phyloP scores from a whole-genome alignment of 2,888 invertebrate genomes.

The Eutolmus rufibarbis region DNA sequence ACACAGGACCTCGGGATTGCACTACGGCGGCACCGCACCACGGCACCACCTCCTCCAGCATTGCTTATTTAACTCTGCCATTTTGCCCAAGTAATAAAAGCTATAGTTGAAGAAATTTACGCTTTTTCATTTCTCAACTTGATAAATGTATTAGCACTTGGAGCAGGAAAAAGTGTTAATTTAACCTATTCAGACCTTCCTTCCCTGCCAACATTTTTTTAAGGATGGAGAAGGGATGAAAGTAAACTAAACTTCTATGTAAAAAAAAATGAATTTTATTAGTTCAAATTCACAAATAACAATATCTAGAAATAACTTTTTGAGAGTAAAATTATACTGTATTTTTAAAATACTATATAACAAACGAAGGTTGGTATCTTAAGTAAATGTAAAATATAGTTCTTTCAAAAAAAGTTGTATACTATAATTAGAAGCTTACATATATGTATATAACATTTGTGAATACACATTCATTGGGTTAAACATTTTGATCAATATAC shows the following conservation, averaged over 20 bases:
- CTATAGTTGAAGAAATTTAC: background rate
- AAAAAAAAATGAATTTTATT: too few species aligned
- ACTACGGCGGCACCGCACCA: background rate
- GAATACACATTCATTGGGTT: too few species aligned
- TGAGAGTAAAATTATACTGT: too few species aligned
- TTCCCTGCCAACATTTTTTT: background rate
- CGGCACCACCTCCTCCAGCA: background rate
- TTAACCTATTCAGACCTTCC: background rate
- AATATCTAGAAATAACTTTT: too few species aligned
- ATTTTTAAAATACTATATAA: too few species aligned
- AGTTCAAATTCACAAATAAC: too few species aligned
- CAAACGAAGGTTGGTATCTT: too few species aligned
- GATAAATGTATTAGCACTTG: background rate
- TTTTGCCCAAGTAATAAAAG: background rate
- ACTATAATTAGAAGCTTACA: too few species aligned
- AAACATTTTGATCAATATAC: too few species aligned
- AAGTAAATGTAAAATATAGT: too few species aligned
- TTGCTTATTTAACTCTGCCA: background rate
- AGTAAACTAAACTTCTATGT: background rate
- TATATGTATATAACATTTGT: too few species aligned
- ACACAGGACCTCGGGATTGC: background rate
- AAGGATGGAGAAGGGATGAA: background rate
- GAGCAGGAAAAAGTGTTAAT: background rate
- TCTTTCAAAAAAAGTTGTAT: too few species aligned
- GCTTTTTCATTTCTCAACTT: background rate